phyloP scores from a whole-genome alignment of 2,797 vertebrate species.

The Sebastes hubbsi region DNA sequence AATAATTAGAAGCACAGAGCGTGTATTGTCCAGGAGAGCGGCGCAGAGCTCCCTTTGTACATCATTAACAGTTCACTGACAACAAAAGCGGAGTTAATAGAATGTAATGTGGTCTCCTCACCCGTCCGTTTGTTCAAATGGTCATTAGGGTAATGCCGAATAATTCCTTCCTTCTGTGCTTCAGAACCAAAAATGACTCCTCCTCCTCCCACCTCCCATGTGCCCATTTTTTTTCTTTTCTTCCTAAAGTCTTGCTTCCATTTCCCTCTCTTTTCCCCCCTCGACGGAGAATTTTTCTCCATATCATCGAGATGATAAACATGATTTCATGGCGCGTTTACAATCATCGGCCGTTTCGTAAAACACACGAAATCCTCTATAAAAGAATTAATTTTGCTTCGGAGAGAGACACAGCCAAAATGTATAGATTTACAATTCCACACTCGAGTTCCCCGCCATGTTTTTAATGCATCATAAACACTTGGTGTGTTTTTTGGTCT shows the following conservation, averaged over 20 bases:
- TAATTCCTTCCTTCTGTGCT: constrained; percentile 64
- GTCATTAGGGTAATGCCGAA: constrained; percentile 70
- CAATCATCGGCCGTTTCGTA: constrained; percentile 64
- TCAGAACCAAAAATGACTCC: constrained; percentile 40
- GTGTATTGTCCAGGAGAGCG: constrained; percentile 64
- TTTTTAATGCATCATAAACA: constrained; percentile 84
- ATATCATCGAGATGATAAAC: constrained; percentile 56
- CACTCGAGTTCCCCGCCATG: constrained; percentile 60
- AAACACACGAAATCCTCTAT: constrained; percentile 60
- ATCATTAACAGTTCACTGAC: constrained; percentile 73
- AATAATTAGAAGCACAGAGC: constrained; percentile 70
- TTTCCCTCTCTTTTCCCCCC: constrained; percentile 8
- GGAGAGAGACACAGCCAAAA: constrained; percentile 67
- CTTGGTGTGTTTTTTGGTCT: constrained; percentile 80
- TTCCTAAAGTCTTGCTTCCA: constrained; percentile 14
- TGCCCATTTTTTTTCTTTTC: not conserved
- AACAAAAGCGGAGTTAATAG: constrained; percentile 70
- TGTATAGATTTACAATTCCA: constrained; percentile 77
- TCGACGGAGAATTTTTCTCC: constrained; percentile 4
- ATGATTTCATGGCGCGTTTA: constrained; percentile 61
- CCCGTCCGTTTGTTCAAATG: constrained; percentile 66
- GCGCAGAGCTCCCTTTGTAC: constrained; percentile 56
- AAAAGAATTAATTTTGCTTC: constrained; percentile 68
- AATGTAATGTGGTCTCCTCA: constrained; percentile 69
- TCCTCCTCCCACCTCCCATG: constrained; percentile 25